These are phyloP conservation scores for Sakesphorus luctuosus DNA, from an alignment of 2,113 vertebrate species.

Conservation along the genomic window DNA sequence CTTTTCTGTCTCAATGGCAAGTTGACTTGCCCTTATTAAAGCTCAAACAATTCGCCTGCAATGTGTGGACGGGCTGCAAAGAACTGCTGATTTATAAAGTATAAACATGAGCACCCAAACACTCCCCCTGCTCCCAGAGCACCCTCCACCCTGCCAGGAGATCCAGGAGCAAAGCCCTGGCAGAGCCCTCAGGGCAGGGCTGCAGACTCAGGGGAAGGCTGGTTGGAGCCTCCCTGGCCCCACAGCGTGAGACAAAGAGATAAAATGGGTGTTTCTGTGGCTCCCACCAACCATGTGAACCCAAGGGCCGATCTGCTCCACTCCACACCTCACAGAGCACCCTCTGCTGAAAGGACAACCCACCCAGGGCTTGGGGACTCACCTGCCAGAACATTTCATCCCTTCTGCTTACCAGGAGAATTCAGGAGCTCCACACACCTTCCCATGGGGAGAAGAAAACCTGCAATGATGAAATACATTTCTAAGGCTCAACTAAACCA, in stretches of 20 bases:
- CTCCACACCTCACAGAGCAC: background rate
- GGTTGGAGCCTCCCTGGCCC: conserved; percentile 57
- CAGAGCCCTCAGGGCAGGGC: background rate
- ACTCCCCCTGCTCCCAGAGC: background rate
- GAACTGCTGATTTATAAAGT: accelerated
- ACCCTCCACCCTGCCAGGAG: background rate
- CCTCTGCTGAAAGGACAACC: background rate
- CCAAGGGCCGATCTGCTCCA: background rate
- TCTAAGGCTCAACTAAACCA: background rate
- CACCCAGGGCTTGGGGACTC: background rate
- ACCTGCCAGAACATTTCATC: background rate
- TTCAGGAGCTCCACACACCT: background rate
- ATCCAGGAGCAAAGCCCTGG: background rate
- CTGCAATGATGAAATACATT: background rate
- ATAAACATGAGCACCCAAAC: background rate
- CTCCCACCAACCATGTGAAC: conserved; percentile 28
- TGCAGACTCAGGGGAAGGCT: background rate
- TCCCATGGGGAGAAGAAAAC: background rate
- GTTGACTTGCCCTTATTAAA: background rate
- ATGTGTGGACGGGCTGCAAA: background rate
- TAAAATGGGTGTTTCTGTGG: background rate
- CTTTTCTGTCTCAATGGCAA: background rate
- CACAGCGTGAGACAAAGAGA: background rate
- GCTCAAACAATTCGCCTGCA: background rate
- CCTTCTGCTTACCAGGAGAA: background rate